Conservation (phyloP, 2,888 invertebrate genomes). For the Epistrophe grossulariae region DNA sequence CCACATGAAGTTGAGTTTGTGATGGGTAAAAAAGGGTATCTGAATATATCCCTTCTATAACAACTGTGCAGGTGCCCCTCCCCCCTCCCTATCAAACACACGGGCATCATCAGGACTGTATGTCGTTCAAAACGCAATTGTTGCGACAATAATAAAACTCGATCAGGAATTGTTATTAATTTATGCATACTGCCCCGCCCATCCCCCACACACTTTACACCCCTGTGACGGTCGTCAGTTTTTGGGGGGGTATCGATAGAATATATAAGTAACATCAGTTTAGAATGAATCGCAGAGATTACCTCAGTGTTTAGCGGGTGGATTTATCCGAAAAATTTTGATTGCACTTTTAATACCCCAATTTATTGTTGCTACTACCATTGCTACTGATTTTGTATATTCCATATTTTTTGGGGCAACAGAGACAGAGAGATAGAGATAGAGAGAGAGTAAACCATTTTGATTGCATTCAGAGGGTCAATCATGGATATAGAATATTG, state of each 20-base stretch:
- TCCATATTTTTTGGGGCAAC: neutral
- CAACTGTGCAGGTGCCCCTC: neutral
- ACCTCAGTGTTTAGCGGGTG: constrained; percentile 74
- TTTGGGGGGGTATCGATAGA: neutral
- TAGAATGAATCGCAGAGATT: constrained; percentile 62
- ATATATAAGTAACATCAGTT: constrained; percentile 48
- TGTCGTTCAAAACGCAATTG: constrained; percentile 64
- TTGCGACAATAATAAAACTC: constrained; percentile 74
- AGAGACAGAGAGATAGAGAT: neutral
- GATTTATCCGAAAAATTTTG: constrained; percentile 74
- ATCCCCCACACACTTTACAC: neutral
- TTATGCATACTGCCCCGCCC: constrained; percentile 50
- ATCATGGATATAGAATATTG: constrained; percentile 52
- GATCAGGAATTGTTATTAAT: constrained; percentile 75
- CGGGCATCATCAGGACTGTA: neutral
- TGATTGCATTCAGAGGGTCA: constrained; percentile 58
- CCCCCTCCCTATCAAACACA: neutral
- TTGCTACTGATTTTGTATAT: neutral
- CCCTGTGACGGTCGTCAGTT: neutral
- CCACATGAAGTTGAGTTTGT: neutral
- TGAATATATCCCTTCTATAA: neutral
- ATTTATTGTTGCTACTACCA: constrained; percentile 60
- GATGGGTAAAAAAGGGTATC: constrained; percentile 8
- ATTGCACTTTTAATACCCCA: constrained; percentile 74
- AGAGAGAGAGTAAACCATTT: constrained; percentile 4